Base-by-base conservation (phyloP, 2,797 vertebrate species). In the Danio albolineatus region DNA sequence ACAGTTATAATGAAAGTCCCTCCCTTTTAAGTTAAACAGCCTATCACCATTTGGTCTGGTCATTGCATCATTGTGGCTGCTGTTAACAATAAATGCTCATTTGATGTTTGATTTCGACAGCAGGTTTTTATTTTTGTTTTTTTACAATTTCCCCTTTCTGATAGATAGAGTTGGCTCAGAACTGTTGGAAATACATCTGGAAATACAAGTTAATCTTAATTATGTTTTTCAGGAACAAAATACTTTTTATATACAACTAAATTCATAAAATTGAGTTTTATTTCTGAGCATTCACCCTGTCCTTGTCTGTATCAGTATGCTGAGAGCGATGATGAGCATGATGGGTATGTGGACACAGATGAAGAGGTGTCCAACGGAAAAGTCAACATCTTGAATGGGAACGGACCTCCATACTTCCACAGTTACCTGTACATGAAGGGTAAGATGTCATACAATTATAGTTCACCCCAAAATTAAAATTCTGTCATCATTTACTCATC, bases 391-490 rank as follows among this genome's bases (percentile, higher is more conserved):
- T 93, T 96, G 16, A 96, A 95, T 39, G 95, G 96, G 51, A 96
- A 95, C 0, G 96, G 95, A 5, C 95, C 96, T 0, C 95, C 96
- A 0, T 97, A 98, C 90, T 98, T 98, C 90, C 96, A 98, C 79
- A 96, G 96, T 67, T 98, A 97, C 88, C 95, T 98, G 78, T 97
- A 97, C 86, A 98, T 97, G 96, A 97, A 98, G 82, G 96, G 96
- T 96, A 75, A 80, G 89, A 46, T 53, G 60, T 12, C 74, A 28
- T 4, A 41, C 13, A 7, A 41, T 62, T 28, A 28, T 28, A 28
- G 28, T 28, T 28, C 28, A 28, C 1, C 28, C 28, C 28, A 28
- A n/a, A 28, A 28, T 28, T 1, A 28, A 1, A 28, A 28, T 28
- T 28, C 28, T 28, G 28, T 28, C 28, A 28, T 28, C 28, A 28